Base-by-base conservation (phyloP, 2,888 invertebrate genomes). In the Doris montereyensis region DNA sequence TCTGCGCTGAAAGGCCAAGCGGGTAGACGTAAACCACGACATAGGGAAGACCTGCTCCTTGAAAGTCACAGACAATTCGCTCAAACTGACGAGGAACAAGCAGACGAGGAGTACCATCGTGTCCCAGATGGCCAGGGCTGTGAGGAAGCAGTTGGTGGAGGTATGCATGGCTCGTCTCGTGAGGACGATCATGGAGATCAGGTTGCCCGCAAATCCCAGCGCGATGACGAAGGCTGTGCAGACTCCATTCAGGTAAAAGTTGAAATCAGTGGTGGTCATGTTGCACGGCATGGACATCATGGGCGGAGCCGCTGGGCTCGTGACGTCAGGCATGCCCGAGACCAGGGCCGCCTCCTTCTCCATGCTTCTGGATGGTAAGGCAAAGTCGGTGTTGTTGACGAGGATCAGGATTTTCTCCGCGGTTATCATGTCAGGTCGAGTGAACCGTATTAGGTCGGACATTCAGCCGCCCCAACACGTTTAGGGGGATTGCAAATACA, bases 1-100 rank as follows among this genome's bases (percentile, higher is more conserved):
- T 97, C 92, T 98, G 97, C 77, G 96, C 95, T 28, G 95, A 95
- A 91, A 96, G 94, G 5, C 96, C 97, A 60, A 97, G 91, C 24
- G 97, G 97, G 84, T 91, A 91, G 2, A 88, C 82, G 81, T 87
- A 90, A 10, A 87, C 88, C 1, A 90, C 88, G 10, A 91, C 83
- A 81, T 89, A 90, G 3, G 90, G 72, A 85, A 85, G 0, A 86
- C 84, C 4, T 83, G 75, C 13, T 77, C 52, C 8, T 77, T 80
- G 83, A 88, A 90, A 8, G 67, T 77, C 13, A 75, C 60, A 0
- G 86, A 86, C 3, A 90, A 76, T 71, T 87, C 85, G 0, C 84
- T 83, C 3, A 91, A 77, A 2, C 88, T 86, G 65, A 90, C 88
- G 28, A 91, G 85, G 58, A 89, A 83, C 21, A 87, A 79, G 0